phyloP scores from a whole-genome alignment of 2,797 vertebrate species.

The Gambusia yucatana region DNA sequence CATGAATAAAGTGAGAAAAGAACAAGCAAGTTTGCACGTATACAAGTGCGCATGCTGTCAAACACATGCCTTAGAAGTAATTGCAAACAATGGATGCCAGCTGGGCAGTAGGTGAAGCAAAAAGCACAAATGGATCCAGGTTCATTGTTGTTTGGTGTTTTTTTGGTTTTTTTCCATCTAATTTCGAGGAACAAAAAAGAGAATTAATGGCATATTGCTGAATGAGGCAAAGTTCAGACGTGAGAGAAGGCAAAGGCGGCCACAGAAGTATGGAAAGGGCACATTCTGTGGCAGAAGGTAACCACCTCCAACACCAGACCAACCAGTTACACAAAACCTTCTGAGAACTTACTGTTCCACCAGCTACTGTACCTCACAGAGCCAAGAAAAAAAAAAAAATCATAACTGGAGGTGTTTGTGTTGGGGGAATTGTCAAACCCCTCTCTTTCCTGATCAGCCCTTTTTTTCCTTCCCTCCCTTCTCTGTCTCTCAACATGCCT shows the following conservation, averaged over 20 bases:
- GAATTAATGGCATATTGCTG: slow-evolving; percentile 20
- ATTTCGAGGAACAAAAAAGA: slow-evolving; percentile 28
- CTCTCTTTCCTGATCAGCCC: slow-evolving; percentile 72
- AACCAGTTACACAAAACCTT: slow-evolving; percentile 67
- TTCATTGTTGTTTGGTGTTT: slow-evolving; percentile 61
- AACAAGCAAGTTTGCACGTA: slow-evolving; percentile 50
- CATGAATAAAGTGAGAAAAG: slow-evolving; percentile 26
- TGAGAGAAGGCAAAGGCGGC: slow-evolving; percentile 37
- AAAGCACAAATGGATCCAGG: slow-evolving; percentile 62
- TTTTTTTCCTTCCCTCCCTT: slow-evolving; percentile 56
- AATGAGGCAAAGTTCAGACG: slow-evolving; percentile 27
- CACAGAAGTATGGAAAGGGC: slow-evolving; percentile 40
- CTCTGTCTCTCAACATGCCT: slow-evolving; percentile 42
- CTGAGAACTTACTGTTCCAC: slow-evolving; percentile 65
- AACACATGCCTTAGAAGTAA: slow-evolving; percentile 72
- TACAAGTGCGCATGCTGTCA: slow-evolving; percentile 58
- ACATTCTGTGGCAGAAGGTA: slow-evolving; percentile 50
- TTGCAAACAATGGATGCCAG: slow-evolving; percentile 79
- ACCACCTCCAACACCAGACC: slow-evolving; percentile 61
- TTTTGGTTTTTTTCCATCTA: slow-evolving; percentile 43
- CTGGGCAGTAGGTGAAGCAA: slow-evolving; percentile 73
- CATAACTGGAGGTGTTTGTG: slow-evolving; percentile 74
- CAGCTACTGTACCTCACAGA: slow-evolving; percentile 69
- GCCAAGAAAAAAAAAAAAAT: slow-evolving; percentile 78
- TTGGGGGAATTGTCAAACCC: slow-evolving; percentile 72